Evolutionary conservation across 1,140 invertebrate species (phyloP), one percentile per base, ranked within the genome.

Genomic region (Cheumatopsyche charites): DNA sequence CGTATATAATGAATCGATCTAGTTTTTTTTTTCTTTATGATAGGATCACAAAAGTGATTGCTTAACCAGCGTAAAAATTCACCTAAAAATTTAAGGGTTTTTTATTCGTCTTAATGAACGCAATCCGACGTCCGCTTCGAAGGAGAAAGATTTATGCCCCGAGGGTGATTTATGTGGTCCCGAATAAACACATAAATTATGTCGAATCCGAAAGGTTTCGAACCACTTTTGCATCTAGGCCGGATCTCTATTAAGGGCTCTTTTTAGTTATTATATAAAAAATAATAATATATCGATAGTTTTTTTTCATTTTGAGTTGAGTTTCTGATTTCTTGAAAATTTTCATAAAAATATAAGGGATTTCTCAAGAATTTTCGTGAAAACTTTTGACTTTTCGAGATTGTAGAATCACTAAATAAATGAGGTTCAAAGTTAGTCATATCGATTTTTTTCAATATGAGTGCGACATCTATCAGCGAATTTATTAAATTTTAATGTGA

Each of bases 161-260:
- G 13, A 12, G 7, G n/a, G 42, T 75, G 70, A 75, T 75, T 72
- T 75, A 75, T 75, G 26, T 21, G 29, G 70, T 75, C 70, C 70
- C 70, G 63, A 75, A 75, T 75, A 75, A 75, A 75, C 73, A 72
- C 73, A 75, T 75, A 75, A 72, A 75, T 75, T 69, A 68, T 47
- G 26, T 4, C 47, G 66, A 68, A 68, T 68, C 49, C 42, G 47
- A 55, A 13, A 29, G 47, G 17, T 43, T 45, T 47, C 13, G 21
- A 43, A 43, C 63, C 6, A 49, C 36, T 43, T 63, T 63, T 23
- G 55, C 55, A 63, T 63, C 13, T 66, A 25, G 63, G 63, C 21
- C 43, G 23, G 21, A 25, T 12, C 55, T 58, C 55, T 23, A 58
- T 58, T 58, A 47, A 47, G 47, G 47, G 47, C 9, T 17, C 19